Evolutionary conservation across 1,140 invertebrate species (phyloP), one percentile per base, ranked within the genome.

Genomic region (Hyposmocoma kahamanoa): DNA sequence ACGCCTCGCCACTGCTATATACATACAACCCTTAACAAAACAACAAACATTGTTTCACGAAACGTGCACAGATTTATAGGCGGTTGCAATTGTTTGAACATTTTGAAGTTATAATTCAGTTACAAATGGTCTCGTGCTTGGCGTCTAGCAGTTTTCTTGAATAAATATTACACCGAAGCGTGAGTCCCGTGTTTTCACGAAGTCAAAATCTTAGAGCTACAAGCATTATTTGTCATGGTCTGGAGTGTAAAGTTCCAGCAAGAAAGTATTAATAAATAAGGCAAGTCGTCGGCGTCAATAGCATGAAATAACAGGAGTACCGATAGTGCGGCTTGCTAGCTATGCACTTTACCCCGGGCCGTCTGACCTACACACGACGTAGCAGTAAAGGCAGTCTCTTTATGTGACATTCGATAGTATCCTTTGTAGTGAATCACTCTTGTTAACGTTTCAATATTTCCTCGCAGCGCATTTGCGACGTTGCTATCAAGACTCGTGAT

Each of bases 291-390:
- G 49, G 53, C 51, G 59, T 66, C 56, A 66, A 72, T 68, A 60
- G 54, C 59, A 57, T 56, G 56, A 75, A 75, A 70, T 75, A 65
- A 75, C 61, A 70, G 64, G 62, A 64, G 67, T 62, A 32, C 46
- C 42, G 51, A 47, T 54, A 19, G 28, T 47, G 28, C 20, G 15
- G 15, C 43, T 45, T 9, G 26, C 19, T 34, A 26, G 28, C 21
- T 38, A n/a, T 8, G 13, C 32, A 36, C 32, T 6, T 36, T 34
- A 36, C 47, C 22, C 42, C 38, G 42, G 49, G 32, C 42, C 21
- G 36, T 10, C 26, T 53, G 46, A 52, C 50, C 44, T 58, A 53
- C 50, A 47, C 32, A 36, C 32, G 15, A n/a, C 24, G 24, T 26
- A 26, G 13, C 13, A 17, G n/a, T 34, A 5, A 34, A 13, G 3